These are phyloP conservation scores for Labroides dimidiatus DNA, from an alignment of 2,797 vertebrate genomes.

Conservation along the genomic window DNA sequence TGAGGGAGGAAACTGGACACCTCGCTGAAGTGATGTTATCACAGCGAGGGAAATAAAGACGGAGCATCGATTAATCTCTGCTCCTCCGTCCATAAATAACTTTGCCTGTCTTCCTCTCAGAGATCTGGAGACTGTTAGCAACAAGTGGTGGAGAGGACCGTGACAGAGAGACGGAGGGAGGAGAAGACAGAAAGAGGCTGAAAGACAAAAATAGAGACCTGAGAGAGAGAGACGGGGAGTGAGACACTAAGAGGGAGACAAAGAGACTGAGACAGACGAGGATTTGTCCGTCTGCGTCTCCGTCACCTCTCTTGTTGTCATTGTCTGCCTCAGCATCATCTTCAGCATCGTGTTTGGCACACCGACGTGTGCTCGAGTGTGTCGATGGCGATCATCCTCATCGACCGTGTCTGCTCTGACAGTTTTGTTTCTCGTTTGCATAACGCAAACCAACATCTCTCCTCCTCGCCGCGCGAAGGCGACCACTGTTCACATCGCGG, in stretches of 20 bases:
- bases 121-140: slow-evolving; percentile 39
- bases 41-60: slow-evolving; percentile 25
- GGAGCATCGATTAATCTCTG: slow-evolving; percentile 45
- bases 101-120: slow-evolving; percentile 11
- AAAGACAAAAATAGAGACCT: no score
- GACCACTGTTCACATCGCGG: slow-evolving; percentile 34
- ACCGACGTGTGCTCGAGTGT: neutral
- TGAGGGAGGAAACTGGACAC: slow-evolving; percentile 7
- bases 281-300: slow-evolving; percentile 24
- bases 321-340: slow-evolving; percentile 18
- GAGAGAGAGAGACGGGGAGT: no score
- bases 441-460: slow-evolving; percentile 39
- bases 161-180: neutral
- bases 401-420: slow-evolving; percentile 30
- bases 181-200: neutral
- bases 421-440: slow-evolving; percentile 54
- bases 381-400: slow-evolving; percentile 22
- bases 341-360: neutral
- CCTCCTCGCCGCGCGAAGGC: slow-evolving; percentile 23
- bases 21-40: slow-evolving; percentile 34
- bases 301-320: slow-evolving; percentile 25
- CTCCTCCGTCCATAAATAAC: slow-evolving; percentile 48
- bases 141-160: slow-evolving; percentile 50
- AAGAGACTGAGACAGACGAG: no score
- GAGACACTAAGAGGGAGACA: no score